phyloP scores from a whole-genome alignment of 2,888 invertebrate species.

The Epinotia ramella region DNA sequence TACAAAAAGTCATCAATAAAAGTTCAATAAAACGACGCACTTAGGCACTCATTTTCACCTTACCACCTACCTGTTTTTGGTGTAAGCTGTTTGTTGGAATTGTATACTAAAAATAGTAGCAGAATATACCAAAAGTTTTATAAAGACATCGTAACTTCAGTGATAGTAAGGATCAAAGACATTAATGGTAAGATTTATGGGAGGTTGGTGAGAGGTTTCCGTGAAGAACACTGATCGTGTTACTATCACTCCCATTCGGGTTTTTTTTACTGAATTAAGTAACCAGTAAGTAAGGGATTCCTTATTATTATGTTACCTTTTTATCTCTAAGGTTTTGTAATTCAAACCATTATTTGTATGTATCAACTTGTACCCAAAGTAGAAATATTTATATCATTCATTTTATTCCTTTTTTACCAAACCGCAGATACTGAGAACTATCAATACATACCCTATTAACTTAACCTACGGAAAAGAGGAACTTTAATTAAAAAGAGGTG shows the following conservation, averaged over 20 bases:
- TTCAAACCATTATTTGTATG: too few species aligned
- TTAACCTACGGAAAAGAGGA: too few species aligned
- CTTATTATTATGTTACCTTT: not conserved
- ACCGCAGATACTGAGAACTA: too few species aligned
- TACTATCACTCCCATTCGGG: not conserved
- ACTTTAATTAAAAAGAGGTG: too few species aligned
- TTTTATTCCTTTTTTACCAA: too few species aligned
- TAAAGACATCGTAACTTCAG: not conserved
- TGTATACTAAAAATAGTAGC: not conserved
- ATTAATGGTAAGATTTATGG: slow-evolving; percentile 4
- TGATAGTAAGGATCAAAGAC: not conserved
- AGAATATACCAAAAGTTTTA: not conserved
- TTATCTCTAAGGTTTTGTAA: too few species aligned
- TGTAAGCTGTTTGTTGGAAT: not conserved
- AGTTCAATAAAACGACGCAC: too few species aligned
- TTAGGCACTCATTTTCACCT: too few species aligned
- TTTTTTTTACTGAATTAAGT: slow-evolving; percentile 7
- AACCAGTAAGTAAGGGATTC: not conserved
- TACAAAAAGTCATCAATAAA: too few species aligned
- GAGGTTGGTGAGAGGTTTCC: slow-evolving; percentile 15
- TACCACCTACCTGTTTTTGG: not conserved
- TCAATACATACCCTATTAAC: too few species aligned
- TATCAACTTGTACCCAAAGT: too few species aligned
- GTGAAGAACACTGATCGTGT: slow-evolving; percentile 26
- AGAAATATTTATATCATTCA: too few species aligned